Percentiles rank a stretch among this genome's conserved stretches.
phyloP scores from a whole-genome alignment of 2,113 vertebrate species.

The Probosciger aterrimus region DNA sequence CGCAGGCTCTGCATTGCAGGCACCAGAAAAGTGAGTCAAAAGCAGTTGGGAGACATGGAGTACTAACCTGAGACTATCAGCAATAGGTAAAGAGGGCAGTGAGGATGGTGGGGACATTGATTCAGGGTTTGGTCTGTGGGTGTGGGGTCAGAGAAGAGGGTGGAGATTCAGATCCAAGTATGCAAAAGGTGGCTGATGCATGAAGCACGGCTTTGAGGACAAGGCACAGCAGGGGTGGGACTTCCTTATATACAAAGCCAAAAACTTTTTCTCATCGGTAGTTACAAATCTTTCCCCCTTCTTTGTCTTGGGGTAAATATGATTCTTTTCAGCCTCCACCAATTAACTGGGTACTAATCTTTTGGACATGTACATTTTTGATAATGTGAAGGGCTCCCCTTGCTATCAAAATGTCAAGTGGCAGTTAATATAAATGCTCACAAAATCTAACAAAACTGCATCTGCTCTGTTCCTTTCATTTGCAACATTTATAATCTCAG shows the following conservation, averaged over 20 bases:
- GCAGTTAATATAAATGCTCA: neutral
- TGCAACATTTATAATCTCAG: neutral
- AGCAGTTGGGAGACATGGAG: neutral
- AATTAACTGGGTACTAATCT: neutral
- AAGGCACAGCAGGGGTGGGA: neutral
- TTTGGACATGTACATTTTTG: neutral
- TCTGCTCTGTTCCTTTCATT: neutral
- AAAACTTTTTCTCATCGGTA: neutral
- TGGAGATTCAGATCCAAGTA: neutral
- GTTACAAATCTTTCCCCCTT: neutral
- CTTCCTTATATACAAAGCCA: neutral
- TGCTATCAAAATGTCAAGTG: neutral
- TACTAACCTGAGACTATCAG: neutral
- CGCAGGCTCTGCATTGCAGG: neutral
- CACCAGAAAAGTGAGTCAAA: neutral
- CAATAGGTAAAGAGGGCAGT: neutral
- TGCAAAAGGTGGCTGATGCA: neutral
- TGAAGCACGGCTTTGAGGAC: neutral
- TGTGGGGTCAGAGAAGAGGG: neutral
- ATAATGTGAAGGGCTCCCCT: neutral
- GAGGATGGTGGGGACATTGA: neutral
- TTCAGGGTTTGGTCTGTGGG: neutral
- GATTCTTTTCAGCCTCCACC: neutral
- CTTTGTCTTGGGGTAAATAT: neutral
- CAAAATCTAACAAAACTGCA: neutral